These are phyloP conservation scores for Laticauda colubrina DNA, from an alignment of 2,113 vertebrate species.

Conservation along the genomic window DNA sequence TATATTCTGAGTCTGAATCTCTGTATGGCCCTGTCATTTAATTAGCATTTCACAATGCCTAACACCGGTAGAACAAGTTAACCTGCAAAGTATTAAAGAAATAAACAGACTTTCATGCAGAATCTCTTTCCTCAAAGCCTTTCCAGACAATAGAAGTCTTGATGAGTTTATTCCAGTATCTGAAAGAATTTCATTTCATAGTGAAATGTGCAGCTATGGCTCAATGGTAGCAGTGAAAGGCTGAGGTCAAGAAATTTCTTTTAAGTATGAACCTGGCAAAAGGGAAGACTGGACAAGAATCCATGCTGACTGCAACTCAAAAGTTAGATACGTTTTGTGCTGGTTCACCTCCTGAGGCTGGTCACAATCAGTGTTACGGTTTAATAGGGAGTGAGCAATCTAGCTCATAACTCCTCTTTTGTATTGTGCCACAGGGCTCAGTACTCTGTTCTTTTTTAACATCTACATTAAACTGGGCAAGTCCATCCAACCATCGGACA, in stretches of 20 bases:
- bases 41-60: background rate
- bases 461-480: background rate
- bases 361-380: background rate
- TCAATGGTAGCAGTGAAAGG: background rate
- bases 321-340: background rate
- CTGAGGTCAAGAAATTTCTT: background rate
- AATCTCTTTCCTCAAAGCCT: background rate
- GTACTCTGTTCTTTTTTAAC: background rate
- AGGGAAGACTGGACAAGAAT: background rate
- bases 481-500: background rate
- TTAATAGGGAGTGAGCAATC: background rate
- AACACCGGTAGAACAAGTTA: background rate
- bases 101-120: background rate
- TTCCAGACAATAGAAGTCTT: background rate
- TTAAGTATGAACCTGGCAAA: background rate
- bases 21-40: background rate
- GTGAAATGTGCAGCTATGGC: background rate
- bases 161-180: background rate
- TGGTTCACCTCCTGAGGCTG: background rate
- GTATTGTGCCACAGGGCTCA: background rate
- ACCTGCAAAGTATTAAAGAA: background rate
- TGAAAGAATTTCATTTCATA: background rate
- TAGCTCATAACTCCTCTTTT: background rate
- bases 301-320: background rate
- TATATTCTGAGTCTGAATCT: background rate